These are phyloP conservation scores for Acrobeloides nanus DNA, from an alignment of 2,888 invertebrate genomes.

Conservation along the genomic window DNA sequence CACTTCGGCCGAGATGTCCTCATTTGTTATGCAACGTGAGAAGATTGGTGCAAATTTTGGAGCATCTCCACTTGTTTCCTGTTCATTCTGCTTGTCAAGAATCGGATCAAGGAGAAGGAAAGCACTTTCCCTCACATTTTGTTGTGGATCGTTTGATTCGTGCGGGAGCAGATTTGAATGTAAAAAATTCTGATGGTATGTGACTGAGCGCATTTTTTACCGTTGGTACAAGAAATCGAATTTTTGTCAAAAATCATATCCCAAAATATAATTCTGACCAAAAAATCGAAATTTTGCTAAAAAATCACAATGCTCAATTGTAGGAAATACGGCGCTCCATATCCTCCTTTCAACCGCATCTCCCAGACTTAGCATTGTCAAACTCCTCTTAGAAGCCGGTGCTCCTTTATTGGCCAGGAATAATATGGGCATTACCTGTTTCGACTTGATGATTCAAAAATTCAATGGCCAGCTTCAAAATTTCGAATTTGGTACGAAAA, in stretches of 20 bases:
- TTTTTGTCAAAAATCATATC: too few relatives aligned
- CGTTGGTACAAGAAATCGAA: too few relatives aligned
- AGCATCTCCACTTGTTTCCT: constrained; percentile 4
- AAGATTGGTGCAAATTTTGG: constrained; percentile 8
- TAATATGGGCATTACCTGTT: constrained; percentile 21
- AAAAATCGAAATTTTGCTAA: too few relatives aligned
- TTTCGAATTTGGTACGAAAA: too few relatives aligned
- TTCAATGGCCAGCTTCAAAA: too few relatives aligned
- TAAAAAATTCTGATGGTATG: too few relatives aligned
- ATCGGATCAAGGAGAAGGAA: constrained; percentile 4
- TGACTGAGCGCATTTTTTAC: too few relatives aligned
- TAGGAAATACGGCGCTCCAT: constrained; percentile 33
- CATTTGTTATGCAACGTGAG: constrained; percentile 14
- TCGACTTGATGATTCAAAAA: constrained; percentile 22
- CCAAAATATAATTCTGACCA: too few relatives aligned
- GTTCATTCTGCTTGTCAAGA: constrained; percentile 17
- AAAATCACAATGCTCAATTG: too few relatives aligned
- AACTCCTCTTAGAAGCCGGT: constrained; percentile 21
- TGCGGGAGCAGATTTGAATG: constrained; percentile 22
- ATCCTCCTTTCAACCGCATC: constrained; percentile 19
- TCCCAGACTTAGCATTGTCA: constrained; percentile 22
- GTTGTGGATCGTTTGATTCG: constrained; percentile 24
- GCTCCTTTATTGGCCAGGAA: constrained; percentile 28
- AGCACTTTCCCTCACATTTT: constrained; percentile 18
- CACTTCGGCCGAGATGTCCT: constrained; percentile 5